Evolutionary conservation across 2,113 vertebrate species (phyloP).

Genomic region (Noturus placidus): DNA sequence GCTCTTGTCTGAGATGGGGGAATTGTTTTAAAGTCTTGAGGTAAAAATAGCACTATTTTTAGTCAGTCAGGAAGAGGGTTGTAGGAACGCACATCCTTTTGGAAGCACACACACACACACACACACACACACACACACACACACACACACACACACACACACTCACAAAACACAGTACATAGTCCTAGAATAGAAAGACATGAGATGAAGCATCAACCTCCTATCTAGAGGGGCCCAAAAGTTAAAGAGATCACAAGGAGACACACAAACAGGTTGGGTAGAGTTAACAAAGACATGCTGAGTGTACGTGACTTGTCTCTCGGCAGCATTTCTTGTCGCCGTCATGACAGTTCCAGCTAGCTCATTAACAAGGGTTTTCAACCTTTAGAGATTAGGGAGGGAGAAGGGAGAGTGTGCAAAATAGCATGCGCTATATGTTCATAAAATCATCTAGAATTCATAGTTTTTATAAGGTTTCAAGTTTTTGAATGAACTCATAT

Average conservation of each 20-base stretch:
- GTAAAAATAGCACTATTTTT: conserved; percentile 66
- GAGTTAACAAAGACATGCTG: conserved; percentile 12
- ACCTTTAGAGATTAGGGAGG: not conserved
- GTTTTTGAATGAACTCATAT: not conserved
- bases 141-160: too few relatives aligned
- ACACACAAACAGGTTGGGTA: conserved; percentile 16
- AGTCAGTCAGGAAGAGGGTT: conserved; percentile 63
- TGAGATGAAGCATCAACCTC: conserved; percentile 46
- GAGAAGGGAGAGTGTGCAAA: not conserved
- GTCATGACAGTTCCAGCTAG: conserved; percentile 14
- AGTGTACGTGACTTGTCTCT: conserved; percentile 69
- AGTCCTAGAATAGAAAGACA: conserved; percentile 63
- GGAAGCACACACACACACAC: conserved; percentile 62
- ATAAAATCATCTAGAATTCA: not conserved
- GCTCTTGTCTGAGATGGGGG: conserved; percentile 21
- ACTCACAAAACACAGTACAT: conserved; percentile 62
- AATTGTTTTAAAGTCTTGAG: conserved; percentile 61
- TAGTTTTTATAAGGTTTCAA: not conserved
- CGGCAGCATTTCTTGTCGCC: conserved; percentile 47
- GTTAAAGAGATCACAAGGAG: conserved; percentile 42
- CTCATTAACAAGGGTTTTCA: not conserved
- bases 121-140: too few relatives aligned
- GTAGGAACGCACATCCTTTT: conserved; percentile 67
- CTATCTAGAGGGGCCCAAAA: not conserved
- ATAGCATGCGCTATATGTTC: not conserved